Evolutionary conservation across 2,888 invertebrate species (phyloP).

Genomic region (Ctena decussata): DNA sequence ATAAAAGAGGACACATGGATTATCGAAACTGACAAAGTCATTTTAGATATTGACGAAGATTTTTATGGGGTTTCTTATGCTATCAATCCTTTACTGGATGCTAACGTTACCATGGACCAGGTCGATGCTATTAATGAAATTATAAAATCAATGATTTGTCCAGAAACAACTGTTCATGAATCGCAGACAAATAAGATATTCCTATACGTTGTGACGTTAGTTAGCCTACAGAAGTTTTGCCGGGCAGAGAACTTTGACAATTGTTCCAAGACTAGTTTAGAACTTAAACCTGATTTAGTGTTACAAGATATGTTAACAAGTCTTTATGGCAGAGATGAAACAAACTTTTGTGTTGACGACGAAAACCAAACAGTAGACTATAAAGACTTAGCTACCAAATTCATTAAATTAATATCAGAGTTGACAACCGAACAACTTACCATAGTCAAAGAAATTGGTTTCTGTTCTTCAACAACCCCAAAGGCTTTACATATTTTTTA

Average conservation of each 20-base stretch:
- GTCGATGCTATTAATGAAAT: conserved; percentile 63
- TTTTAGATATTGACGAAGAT: conserved; percentile 82
- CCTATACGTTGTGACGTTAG: conserved; percentile 28
- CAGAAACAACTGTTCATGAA: conserved; percentile 67
- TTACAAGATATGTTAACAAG: background rate
- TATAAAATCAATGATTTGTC: conserved; percentile 70
- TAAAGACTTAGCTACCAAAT: background rate
- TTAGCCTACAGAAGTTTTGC: conserved; percentile 41
- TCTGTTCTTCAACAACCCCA: conserved; percentile 74
- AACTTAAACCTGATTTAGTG: background rate
- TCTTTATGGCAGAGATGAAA: background rate
- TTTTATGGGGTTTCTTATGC: conserved; percentile 79
- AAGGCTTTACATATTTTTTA: conserved; percentile 53
- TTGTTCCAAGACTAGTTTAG: background rate
- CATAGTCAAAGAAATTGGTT: conserved; percentile 69
- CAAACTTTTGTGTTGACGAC: background rate
- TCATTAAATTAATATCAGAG: conserved; percentile 50
- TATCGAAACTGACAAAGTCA: conserved; percentile 46
- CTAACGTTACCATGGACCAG: conserved; percentile 51
- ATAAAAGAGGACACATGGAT: conserved; percentile 53
- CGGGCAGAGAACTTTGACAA: background rate
- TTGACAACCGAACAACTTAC: conserved; percentile 68
- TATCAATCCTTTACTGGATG: conserved; percentile 65
- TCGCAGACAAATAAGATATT: conserved; percentile 64
- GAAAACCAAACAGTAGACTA: background rate